Evolutionary conservation across 2,113 vertebrate genomes (phyloP), one percentile per base, ranked within the genome.

Genomic region (Esox niger): DNA sequence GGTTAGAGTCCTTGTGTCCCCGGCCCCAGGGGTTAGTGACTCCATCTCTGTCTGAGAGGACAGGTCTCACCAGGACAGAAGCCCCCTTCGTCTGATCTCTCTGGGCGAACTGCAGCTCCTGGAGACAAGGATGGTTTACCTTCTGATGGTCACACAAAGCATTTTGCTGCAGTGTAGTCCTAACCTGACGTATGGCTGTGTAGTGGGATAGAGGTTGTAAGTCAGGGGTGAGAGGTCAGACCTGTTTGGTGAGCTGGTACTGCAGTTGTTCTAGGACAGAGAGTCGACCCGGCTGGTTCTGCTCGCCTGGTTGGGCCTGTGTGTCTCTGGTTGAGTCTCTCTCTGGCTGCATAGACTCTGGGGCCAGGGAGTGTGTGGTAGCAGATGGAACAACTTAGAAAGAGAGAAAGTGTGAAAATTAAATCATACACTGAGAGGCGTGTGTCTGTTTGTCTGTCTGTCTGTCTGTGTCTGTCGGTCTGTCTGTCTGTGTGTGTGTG

Each of bases 161-260:
- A 31, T 10, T 10, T 32, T 35, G 57, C 10, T 30, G 23, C 38
- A 54, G 10, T n/a, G 32, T 15, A 29, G 3, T 35, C 6, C n/a
- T 21, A 13, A 21, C 49, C 32, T 25, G 23, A 62, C 2, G n/a
- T 13, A 10, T 6, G 55, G 13, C 38, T 17, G 38, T 43, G 11
- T 43, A 10, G 17, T 43, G n/a, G n/a, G n/a, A n/a, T n/a, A n/a
- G n/a, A n/a, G n/a, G n/a, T n/a, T 43, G 38, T 15, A 10, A 62
- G 1, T 10, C 11, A 58, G 21, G 15, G 26, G 35, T 27, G 13
- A 47, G 43, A 3, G 27, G 8, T 62, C 9, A 17, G 61, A 98
- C 96, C 95, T 95, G 93, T 49, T 80, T 56, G 52, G 88, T 86
- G 54, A 92, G 80, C 46, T 76, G 80, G 64, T 90, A 89, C 64